Base-by-base conservation (phyloP, 2,797 vertebrate species). In the Schizopygopsis pylzovi region DNA sequence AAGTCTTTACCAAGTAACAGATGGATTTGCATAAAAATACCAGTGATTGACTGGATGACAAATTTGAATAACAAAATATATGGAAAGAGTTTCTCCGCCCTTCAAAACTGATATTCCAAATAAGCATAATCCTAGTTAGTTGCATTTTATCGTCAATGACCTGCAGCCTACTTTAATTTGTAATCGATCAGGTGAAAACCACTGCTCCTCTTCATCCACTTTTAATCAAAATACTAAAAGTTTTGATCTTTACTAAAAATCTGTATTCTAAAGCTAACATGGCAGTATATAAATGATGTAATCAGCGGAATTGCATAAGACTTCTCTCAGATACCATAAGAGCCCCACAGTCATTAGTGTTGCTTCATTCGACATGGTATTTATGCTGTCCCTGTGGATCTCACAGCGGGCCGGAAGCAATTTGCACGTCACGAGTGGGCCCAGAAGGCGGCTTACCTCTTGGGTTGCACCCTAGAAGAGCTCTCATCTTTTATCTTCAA, bases 401-500 rank as follows among this genome's bases (percentile, higher is more conserved):
- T 82, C 87, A 52, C 83, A 99, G 98, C 93, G 1, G 98, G 98
- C 45, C 96, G 97, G 13, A 97, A 95, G 90, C 98, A 99, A 94
- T 99, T 99, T 95, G 98, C 98, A 1, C 96, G 96, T 25, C 98
- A 99, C 0, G 98, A 99, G 87, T 99, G 98, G 98, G 98, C 98
- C 67, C 98, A 99, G 95, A 99, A 99, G 89, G 97, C 98, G 0
- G 97, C 98, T 0, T 99, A 99, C 91, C 94, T 99, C 85, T 92
- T 99, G 93, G 98, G 98, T 91, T 99, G 97, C 90, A 96, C 94
- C 85, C 92, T 99, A 90, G 98, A 99, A 92, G 98, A 99, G 87
- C 95, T 99, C 63, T 99, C 98, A 86, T 98, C 98, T 0, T 93
- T 97, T 79, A 96, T 99, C 92, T 99, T 99, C 92, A 99, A 98